These are phyloP conservation scores for Trichopria drosophilae DNA, from an alignment of 2,888 invertebrate genomes.

Conservation along the genomic window DNA sequence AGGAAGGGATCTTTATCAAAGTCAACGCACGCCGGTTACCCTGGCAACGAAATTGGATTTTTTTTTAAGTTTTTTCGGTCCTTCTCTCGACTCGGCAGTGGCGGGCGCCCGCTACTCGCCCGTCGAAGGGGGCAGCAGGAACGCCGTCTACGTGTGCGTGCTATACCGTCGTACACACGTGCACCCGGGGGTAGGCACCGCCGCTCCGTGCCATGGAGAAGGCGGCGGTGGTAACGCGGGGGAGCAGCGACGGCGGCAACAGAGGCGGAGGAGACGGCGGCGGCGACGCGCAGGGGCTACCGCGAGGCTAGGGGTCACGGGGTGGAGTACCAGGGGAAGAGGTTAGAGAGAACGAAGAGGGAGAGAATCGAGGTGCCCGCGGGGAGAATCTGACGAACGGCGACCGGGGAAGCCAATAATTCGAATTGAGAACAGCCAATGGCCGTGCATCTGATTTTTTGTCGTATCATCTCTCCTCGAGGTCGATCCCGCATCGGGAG, in stretches of 20 bases:
- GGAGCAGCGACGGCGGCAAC: conserved; percentile 18
- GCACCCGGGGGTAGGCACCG: too few relatives aligned
- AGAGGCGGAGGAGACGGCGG: conserved; percentile 19
- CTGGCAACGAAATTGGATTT: conserved; percentile 59
- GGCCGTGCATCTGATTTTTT: conserved; percentile 59
- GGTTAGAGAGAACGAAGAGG: conserved; percentile 27
- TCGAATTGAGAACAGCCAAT: conserved; percentile 59
- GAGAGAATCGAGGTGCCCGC: conserved; percentile 39
- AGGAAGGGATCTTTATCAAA: conserved; percentile 57
- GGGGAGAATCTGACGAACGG: conserved; percentile 52
- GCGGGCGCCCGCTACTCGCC: conserved; percentile 5
- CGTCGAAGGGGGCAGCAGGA: not conserved
- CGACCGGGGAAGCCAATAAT: conserved; percentile 56
- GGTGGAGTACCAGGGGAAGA: conserved; percentile 32
- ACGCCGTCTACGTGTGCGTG: conserved; percentile 17
- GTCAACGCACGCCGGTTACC: conserved; percentile 58
- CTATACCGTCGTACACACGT: conserved; percentile 13
- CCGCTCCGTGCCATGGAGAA: too few relatives aligned
- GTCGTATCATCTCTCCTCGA: conserved; percentile 51
- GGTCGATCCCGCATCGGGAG: conserved; percentile 15
- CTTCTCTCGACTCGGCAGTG: conserved; percentile 40
- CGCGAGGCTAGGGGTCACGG: conserved; percentile 28
- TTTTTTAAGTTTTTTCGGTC: conserved; percentile 57
- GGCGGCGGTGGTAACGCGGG: conserved; percentile 14
- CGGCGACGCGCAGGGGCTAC: conserved; percentile 20